Conservation (phyloP, 2,113 vertebrate genomes). For the Regulus satrapa region DNA sequence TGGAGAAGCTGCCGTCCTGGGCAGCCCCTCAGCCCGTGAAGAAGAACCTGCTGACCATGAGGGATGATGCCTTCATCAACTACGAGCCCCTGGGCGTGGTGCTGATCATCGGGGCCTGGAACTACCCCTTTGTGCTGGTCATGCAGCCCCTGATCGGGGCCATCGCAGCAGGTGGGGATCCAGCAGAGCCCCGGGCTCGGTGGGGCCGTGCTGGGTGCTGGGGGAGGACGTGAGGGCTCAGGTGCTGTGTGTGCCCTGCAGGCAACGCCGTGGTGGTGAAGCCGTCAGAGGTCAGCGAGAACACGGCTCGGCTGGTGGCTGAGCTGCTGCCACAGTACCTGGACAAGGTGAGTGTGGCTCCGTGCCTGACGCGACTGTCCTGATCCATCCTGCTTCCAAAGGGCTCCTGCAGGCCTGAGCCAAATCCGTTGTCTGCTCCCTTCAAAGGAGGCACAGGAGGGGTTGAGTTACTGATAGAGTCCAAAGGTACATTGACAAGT, state of each 20-base stretch:
- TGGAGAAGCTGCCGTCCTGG: conserved; percentile 80
- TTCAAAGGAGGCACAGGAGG: background rate
- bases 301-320: conserved; percentile 78
- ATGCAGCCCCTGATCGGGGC: conserved; percentile 87
- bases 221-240: fast-evolving
- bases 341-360: conserved; percentile 78
- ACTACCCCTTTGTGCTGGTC: conserved; percentile 84
- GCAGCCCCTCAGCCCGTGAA: conserved; percentile 70
- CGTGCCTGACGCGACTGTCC: fast-evolving
- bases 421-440: background rate
- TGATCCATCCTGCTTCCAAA: background rate
- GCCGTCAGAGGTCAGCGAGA: conserved; percentile 86
- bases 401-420: fast-evolving
- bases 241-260: conserved; percentile 7
- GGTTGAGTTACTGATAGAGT: background rate
- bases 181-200: fast-evolving
- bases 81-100: conserved; percentile 86
- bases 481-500: fast-evolving
- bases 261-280: conserved; percentile 92
- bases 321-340: conserved; percentile 87
- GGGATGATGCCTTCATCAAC: conserved; percentile 78
- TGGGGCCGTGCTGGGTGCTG: fast-evolving
- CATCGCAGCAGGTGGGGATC: conserved; percentile 85
- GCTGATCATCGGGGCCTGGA: conserved; percentile 90
- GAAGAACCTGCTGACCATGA: conserved; percentile 76